Conservation (phyloP, 2,113 vertebrate species). For the Elanus axillaris region DNA sequence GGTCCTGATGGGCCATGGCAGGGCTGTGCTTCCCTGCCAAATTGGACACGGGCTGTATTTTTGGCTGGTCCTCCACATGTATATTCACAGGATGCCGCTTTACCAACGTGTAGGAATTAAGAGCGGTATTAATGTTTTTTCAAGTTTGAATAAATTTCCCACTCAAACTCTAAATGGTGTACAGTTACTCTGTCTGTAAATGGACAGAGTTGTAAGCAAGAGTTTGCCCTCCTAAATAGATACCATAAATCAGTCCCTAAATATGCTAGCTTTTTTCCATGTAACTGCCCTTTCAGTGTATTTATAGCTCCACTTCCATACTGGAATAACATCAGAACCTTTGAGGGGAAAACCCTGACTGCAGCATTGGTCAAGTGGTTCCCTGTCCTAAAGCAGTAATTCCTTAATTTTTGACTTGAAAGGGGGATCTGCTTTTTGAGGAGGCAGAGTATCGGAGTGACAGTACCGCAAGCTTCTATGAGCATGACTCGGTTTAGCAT, state of each 20-base stretch:
- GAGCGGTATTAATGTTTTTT: neutral
- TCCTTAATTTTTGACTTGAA: neutral
- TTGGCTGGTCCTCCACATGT: fast-evolving
- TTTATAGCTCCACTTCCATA: neutral
- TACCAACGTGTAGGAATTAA: neutral
- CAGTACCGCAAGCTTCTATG: neutral
- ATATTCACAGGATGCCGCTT: neutral
- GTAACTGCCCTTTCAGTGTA: neutral
- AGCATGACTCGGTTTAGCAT: neutral
- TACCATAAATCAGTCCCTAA: neutral
- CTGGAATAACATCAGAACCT: neutral
- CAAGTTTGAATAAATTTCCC: neutral
- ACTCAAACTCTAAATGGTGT: fast-evolving
- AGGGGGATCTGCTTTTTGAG: neutral
- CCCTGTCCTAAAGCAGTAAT: neutral
- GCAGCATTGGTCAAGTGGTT: neutral
- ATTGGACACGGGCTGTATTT: neutral
- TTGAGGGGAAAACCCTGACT: neutral
- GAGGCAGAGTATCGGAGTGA: neutral
- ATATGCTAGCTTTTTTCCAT: neutral
- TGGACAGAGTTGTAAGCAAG: neutral
- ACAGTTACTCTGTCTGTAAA: neutral
- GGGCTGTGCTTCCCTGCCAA: neutral
- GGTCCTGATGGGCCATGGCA: neutral
- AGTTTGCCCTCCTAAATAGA: neutral